Conservation (phyloP, 2,888 invertebrate species). For the Sipha maydis region DNA sequence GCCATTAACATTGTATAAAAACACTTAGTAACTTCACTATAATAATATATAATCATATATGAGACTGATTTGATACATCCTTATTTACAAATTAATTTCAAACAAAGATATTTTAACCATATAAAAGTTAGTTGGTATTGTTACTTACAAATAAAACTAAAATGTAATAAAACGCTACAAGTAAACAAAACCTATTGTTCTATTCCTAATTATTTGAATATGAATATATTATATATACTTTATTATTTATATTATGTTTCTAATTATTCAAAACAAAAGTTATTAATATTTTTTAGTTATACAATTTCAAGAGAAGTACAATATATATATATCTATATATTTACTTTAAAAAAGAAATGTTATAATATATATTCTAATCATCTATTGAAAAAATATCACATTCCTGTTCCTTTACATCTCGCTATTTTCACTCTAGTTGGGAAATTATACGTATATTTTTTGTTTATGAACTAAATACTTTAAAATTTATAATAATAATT, state of each 20-base stretch:
- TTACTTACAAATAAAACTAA: slow-evolving; percentile 40
- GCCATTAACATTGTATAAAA: slow-evolving; percentile 26
- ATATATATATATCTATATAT: neutral
- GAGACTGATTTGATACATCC: slow-evolving; percentile 34
- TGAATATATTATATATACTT: slow-evolving; percentile 2
- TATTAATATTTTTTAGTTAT: slow-evolving; percentile 12
- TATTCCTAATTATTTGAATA: slow-evolving; percentile 26
- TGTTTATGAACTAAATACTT: slow-evolving; percentile 21
- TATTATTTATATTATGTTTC: slow-evolving; percentile 17
- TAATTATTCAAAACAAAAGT: slow-evolving; percentile 15
- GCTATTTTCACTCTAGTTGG: slow-evolving; percentile 41
- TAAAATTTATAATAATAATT: slow-evolving; percentile 7
- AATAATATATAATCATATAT: slow-evolving; percentile 16
- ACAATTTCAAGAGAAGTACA: slow-evolving; percentile 29
- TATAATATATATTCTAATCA: slow-evolving; percentile 25
- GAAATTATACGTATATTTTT: slow-evolving; percentile 15
- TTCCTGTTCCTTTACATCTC: slow-evolving; percentile 42
- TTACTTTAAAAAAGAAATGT: slow-evolving; percentile 26
- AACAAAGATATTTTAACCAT: slow-evolving; percentile 32
- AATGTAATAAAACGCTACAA: slow-evolving; percentile 21
- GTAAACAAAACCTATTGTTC: slow-evolving; percentile 10
- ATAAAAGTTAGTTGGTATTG: slow-evolving; percentile 50
- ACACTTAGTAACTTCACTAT: slow-evolving; percentile 13
- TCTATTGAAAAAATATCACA: slow-evolving; percentile 54
- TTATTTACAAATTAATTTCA: slow-evolving; percentile 22